Base-by-base conservation (phyloP, 2,797 vertebrate species). In the Columba guinea region DNA sequence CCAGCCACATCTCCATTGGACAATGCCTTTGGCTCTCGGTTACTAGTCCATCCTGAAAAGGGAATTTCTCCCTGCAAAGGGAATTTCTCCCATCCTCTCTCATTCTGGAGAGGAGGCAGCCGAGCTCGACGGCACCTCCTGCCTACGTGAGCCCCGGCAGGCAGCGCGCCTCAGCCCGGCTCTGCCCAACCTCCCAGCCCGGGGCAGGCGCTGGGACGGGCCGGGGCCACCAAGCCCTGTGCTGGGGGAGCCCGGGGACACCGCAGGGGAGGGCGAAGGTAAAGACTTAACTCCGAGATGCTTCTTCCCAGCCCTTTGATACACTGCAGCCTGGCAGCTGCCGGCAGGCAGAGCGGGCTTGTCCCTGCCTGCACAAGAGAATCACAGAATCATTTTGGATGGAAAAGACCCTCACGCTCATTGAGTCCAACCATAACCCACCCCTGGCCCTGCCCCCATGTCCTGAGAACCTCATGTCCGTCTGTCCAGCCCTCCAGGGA, bases 131-230 rank as follows among this genome's bases (percentile, higher is more conserved):
- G 8, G 85, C 91, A 80, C 49, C 91, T 90, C 55, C 95, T 85
- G 93, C 80, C 91, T 93, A 85, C 63, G 84, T 95, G 95, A 90
- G 89, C 75, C 32, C 26, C 2, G 74, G 75, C 89, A 90, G 77
- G 82, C 5, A 1, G 77, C 30, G 1, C 12, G 2, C 83, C n/a
- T 0, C 12, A 27, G 30, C 56, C 51, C 0, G 8, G 24, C 44
- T 28, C 60, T 49, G 10, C 78, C 56, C 12, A 32, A 2, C 37
- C 55, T 65, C 69, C 82, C 46, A 17, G 74, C 82, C 48, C 9
- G 0, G 32, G 24, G 46, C 69, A 22, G 39, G 60, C 1, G 0
- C 49, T 41, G 77, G 26, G 35, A 32, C 1, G 19, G 84, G 56
- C n/a, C 64, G 37, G 27, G 60, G 34, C 75, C 9, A 0, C 14